Conservation (phyloP, 2,797 vertebrate species). For the Nasua narica region DNA sequence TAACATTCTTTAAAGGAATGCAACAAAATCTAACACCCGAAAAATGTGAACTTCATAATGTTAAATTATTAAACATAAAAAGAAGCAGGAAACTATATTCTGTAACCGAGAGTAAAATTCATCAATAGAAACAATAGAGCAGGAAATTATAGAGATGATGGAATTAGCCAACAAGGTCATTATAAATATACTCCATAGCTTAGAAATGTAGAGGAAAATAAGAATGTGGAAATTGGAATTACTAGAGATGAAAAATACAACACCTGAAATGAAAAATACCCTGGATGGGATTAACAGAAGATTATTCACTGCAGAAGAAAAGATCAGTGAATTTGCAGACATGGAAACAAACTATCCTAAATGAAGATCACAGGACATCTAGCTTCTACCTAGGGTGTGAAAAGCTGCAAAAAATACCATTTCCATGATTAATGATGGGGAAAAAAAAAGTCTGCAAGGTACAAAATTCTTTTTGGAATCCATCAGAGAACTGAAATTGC, state of each 20-base stretch:
- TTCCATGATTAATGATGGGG: neutral
- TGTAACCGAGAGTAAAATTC: conserved; percentile 18
- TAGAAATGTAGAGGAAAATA: neutral
- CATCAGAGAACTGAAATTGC: neutral
- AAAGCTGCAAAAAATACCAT: neutral
- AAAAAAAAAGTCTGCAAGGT: neutral
- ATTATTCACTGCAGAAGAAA: neutral
- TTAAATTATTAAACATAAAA: conserved; percentile 1
- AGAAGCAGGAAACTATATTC: neutral
- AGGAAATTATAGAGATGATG: neutral
- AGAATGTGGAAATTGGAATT: neutral
- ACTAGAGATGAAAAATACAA: neutral
- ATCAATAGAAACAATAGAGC: neutral
- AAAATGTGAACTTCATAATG: neutral
- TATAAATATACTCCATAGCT: neutral
- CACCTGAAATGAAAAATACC: neutral
- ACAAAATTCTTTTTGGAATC: neutral
- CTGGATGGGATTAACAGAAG: neutral
- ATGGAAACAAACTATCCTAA: neutral
- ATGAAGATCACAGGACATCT: neutral
- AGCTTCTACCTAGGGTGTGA: neutral
- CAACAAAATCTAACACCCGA: neutral
- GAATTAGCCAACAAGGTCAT: neutral
- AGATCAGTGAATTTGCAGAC: neutral
- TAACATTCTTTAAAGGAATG: conserved; percentile 25